A percentile compares a stretch with the other conserved stretches of the same genome.
These are phyloP conservation scores for Puntigrus tetrazona DNA, from an alignment of 2,113 vertebrate species.

Conservation along the genomic window DNA sequence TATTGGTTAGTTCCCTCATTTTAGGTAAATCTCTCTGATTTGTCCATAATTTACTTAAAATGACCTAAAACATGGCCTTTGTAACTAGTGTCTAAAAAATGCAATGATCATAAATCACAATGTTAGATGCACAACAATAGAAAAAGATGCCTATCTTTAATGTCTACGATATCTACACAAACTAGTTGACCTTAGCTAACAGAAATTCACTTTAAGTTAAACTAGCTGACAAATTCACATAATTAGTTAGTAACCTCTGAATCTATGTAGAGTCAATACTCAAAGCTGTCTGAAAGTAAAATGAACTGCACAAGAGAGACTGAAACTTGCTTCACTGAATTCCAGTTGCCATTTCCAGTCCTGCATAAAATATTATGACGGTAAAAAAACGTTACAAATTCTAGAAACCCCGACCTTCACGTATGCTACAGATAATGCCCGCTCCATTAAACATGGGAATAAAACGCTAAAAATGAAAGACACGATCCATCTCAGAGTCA, in stretches of 20 bases:
- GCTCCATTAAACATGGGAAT: neutral
- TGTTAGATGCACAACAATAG: neutral
- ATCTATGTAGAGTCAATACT: neutral
- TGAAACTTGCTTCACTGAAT: neutral
- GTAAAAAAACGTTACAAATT: neutral
- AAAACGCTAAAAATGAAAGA: neutral
- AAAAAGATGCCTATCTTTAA: neutral
- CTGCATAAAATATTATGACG: neutral
- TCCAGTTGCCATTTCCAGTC: neutral
- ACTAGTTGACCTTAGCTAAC: neutral
- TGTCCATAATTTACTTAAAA: neutral
- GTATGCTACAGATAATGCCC: neutral
- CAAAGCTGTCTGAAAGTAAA: neutral
- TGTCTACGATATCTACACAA: neutral
- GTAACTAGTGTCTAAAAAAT: neutral
- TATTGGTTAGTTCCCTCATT: neutral
- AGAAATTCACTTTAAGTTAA: neutral
- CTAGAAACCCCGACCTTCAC: neutral
- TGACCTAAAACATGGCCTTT: neutral
- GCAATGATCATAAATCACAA: neutral
- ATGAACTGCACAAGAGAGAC: neutral
- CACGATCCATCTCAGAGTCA: constrained; percentile 12
- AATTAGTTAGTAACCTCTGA: neutral
- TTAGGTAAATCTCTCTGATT: neutral
- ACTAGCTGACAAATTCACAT: neutral